phyloP scores from a whole-genome alignment of 37 sponge, comb jelly and placozoan genomes.

The Hormiphora californensis region DNA sequence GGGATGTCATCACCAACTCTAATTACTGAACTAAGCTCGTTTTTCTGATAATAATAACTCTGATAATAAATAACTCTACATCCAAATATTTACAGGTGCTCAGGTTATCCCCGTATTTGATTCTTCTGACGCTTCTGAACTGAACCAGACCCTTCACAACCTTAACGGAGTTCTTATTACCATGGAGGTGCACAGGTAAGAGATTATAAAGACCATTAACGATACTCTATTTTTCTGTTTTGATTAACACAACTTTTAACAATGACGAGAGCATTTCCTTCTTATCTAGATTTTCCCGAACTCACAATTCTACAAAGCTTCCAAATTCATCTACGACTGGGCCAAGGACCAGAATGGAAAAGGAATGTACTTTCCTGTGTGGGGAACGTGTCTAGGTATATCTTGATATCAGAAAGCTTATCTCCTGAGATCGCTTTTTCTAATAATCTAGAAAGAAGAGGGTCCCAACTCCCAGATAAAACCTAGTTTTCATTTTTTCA shows the following conservation, averaged over 20 bases:
- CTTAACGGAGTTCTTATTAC: conserved; percentile 24
- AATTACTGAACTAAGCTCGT: no score
- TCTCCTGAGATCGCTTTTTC: no score
- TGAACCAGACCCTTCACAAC: conserved; percentile 12
- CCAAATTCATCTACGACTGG: conserved; percentile 39
- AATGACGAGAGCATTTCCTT: background rate
- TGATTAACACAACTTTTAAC: background rate
- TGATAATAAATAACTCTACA: no score
- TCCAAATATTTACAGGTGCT: background rate
- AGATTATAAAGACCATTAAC: background rate
- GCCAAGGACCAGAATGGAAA: conserved; percentile 53
- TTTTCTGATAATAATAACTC: no score
- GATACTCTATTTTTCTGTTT: background rate
- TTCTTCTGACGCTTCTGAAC: background rate
- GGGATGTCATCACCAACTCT: no score
- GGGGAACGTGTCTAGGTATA: conserved; percentile 87
- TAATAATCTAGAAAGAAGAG: no score
- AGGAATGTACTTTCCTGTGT: conserved; percentile 78
- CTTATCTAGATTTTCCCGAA: background rate
- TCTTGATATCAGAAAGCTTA: background rate
- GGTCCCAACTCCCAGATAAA: no score
- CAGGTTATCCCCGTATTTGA: conserved; percentile 33
- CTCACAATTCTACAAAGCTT: conserved; percentile 24
- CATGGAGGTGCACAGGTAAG: conserved; percentile 28
- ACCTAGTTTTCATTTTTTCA: no score